Base-by-base conservation (phyloP, 2,113 vertebrate genomes). In the Sebastes fasciatus region DNA sequence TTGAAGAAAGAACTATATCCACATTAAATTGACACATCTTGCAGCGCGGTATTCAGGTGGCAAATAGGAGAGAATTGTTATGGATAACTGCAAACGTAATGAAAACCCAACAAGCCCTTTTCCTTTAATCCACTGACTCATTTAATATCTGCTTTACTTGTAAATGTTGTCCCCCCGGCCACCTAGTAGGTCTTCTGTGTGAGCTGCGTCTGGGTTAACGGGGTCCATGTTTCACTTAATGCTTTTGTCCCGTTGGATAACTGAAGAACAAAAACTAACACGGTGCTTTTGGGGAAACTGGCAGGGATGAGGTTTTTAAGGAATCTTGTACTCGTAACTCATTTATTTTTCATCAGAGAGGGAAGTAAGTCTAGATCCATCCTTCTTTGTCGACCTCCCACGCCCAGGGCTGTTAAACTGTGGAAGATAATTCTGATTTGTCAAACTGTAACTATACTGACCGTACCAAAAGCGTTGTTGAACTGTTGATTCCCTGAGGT, bases 371-470 rank as follows among this genome's bases (percentile, higher is more conserved):
- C 17, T 73, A 14, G 9, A 67, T 84, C 62, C 57, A 61, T 77
- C 61, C 45, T 51, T 43, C 61, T 61, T 26, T 70, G 52, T 78
- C 2, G 14, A 52, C 60, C 71, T 78, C 72, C 49, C 76, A 46
- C 51, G 43, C 83, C 90, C 89, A 88, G 89, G 87, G 83, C 88
- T 81, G 69, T 83, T 74, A 19, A 81, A 80, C 63, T 77, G 70
- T 78, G 42, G 73, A 80, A 86, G 72, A 66, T 63, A 3, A 79
- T 77, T 34, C 71, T 77, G 63, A 74, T 87, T 68, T 72, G 58
- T 85, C 62, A 63, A 71, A 80, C 54, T 82, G 60, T 90, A 82
- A 74, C 74, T 69, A 57, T 26, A 87, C 69, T 77, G 73, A 85
- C 70, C 65, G 64, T 78, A 83, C 80, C 77, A 71, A 63, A 83